Evolutionary conservation across 1,140 invertebrate species (phyloP), one percentile per base, ranked within the genome.

Genomic region (Druon quercuslanigerum): DNA sequence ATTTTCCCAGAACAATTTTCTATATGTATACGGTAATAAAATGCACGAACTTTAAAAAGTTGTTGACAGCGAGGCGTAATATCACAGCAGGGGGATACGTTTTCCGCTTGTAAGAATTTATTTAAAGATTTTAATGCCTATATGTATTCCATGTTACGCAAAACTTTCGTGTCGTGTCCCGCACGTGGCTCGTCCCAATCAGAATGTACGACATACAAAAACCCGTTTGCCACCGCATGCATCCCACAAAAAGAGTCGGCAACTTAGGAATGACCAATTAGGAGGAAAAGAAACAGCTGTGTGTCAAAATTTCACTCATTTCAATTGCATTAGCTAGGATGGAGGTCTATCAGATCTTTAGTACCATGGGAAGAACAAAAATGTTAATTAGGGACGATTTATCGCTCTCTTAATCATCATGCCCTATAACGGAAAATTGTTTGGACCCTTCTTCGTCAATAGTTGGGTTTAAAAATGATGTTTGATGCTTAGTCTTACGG

Each of bases 211-310:
- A 66, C 60, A 66, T 8, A 54, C 20, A 16, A 60, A n/a, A 66
- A 46, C 60, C 33, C 60, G 60, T 66, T 66, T 66, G 60, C 46
- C 60, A 66, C 25, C 60, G n/a, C 25, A 33, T 66, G 60, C 60
- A 66, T 66, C 60, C 40, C 40, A 13, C 57, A 25, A 40, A 33
- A 14, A 66, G 57, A 3, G 20, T 3, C 16, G 25, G 40, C 40
- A 16, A 16, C 25, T 40, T 66, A 7, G 40, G 13, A 40, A 60
- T 4, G 40, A 40, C 60, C 25, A 66, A 66, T 66, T 40, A 66
- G 14, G 16, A 40, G 13, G 60, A n/a, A 66, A 66, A 46, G 40
- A 66, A 66, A 66, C 16, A 8, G 16, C 14, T 66, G 46, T 66
- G 33, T 33, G 57, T n/a, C 8, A 66, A 60, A 33, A 66, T 16